Percentiles rank a stretch among this genome's conserved stretches.
phyloP scores from a whole-genome alignment of 2,113 vertebrate species.

The Progne subis region DNA sequence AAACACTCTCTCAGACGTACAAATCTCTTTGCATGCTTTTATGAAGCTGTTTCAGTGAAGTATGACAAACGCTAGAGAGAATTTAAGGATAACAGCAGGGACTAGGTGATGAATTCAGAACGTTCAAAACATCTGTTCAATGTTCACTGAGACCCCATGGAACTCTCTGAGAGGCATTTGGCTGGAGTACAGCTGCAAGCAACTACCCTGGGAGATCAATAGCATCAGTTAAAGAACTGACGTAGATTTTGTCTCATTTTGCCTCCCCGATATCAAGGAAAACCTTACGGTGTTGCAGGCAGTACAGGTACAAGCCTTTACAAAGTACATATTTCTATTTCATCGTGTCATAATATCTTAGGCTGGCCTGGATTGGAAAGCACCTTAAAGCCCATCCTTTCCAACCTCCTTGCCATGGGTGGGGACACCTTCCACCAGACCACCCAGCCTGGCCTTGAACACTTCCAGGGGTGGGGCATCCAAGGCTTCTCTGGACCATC shows the following conservation, averaged over 20 bases:
- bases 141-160: neutral
- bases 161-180: neutral
- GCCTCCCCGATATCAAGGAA: neutral
- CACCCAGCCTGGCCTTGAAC: neutral
- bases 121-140: neutral
- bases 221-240: neutral
- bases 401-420: neutral
- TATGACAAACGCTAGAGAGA: neutral
- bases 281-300: neutral
- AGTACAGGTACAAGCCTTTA: neutral
- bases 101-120: neutral
- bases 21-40: neutral
- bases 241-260: neutral
- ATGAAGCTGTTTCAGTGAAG: neutral
- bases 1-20: conserved; percentile 21
- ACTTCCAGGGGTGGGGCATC: neutral
- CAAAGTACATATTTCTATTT: neutral
- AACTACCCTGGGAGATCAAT: neutral
- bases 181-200: neutral
- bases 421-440: neutral
- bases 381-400: neutral
- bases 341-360: too few species aligned
- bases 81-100: neutral
- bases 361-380: neutral
- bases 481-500: neutral